Percentiles rank a stretch among this genome's conserved stretches.
Evolutionary conservation across 2,888 invertebrate species (phyloP).

Genomic region (Drosophila percnosoma): DNA sequence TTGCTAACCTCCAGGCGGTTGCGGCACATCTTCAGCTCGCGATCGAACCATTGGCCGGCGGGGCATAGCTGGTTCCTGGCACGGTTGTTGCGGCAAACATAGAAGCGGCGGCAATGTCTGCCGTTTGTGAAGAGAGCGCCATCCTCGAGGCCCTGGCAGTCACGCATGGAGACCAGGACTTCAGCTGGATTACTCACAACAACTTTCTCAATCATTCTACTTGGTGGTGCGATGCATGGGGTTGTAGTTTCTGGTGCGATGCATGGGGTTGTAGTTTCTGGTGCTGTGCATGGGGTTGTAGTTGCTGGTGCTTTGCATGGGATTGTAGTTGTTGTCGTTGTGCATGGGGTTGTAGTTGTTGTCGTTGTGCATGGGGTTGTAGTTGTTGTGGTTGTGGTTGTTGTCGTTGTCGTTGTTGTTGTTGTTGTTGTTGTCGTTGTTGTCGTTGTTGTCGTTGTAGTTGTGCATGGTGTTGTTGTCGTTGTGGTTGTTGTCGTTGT

Average conservation of each 20-base stretch:
- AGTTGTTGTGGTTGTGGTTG: slow-evolving; percentile 5
- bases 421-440: background rate
- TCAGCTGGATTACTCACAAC: slow-evolving; percentile 5
- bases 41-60: slow-evolving; percentile 57
- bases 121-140: slow-evolving; percentile 48
- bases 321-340: slow-evolving; percentile 1
- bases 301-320: slow-evolving; percentile 3
- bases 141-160: slow-evolving; percentile 46
- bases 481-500: background rate
- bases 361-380: slow-evolving; percentile 6
- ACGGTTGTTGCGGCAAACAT: slow-evolving; percentile 50
- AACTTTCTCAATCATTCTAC: background rate
- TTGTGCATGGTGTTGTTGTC: slow-evolving; percentile 4
- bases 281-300: background rate
- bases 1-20: slow-evolving; percentile 38
- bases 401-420: background rate
- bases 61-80: slow-evolving; percentile 49
- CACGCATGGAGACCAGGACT: slow-evolving; percentile 17
- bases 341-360: background rate
- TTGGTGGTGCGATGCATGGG: background rate
- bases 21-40: slow-evolving; percentile 47
- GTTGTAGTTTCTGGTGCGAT: background rate
- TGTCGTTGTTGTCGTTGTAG: slow-evolving; percentile 8
- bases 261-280: slow-evolving; percentile 7
- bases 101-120: slow-evolving; percentile 60